These are phyloP conservation scores for Alcis repandata DNA, from an alignment of 2,888 invertebrate genomes.

Conservation along the genomic window DNA sequence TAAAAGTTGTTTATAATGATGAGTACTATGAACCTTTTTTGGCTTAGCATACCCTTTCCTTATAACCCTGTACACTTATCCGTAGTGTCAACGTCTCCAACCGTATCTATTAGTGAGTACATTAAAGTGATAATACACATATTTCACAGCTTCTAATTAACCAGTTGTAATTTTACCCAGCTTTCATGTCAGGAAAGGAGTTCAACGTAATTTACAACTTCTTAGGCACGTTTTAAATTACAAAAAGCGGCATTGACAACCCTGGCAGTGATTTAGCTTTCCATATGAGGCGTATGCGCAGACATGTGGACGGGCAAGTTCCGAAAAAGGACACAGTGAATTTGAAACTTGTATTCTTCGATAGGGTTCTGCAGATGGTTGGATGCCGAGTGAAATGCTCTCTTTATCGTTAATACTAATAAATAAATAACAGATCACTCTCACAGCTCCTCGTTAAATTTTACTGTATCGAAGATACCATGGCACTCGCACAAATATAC, in stretches of 20 bases:
- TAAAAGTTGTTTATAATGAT: no score
- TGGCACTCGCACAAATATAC: no score
- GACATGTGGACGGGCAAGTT: constrained; percentile 32
- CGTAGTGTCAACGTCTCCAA: no score
- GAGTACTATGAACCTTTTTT: no score
- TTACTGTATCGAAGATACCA: no score
- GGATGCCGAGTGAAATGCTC: constrained; percentile 15
- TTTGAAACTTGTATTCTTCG: constrained; percentile 36
- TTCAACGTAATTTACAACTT: constrained; percentile 26
- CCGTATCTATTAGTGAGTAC: no score
- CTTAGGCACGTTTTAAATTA: constrained; percentile 7
- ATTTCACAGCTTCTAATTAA: constrained; percentile 22
- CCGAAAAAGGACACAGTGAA: constrained; percentile 37
- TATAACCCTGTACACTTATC: no score
- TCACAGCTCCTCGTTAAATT: no score
- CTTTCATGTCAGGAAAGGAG: constrained; percentile 23
- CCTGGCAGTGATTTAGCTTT: constrained; percentile 39
- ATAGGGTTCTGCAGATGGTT: constrained; percentile 24
- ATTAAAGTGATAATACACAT: neutral
- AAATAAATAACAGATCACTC: no score
- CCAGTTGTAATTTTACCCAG: constrained; percentile 26
- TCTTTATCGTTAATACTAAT: neutral
- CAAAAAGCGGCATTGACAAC: constrained; percentile 26
- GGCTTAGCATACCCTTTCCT: no score
- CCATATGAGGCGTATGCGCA: constrained; percentile 37